Percentiles rank a stretch among this genome's conserved stretches.
Conservation (phyloP, 2,888 invertebrate genomes). For the Boloria selene region DNA sequence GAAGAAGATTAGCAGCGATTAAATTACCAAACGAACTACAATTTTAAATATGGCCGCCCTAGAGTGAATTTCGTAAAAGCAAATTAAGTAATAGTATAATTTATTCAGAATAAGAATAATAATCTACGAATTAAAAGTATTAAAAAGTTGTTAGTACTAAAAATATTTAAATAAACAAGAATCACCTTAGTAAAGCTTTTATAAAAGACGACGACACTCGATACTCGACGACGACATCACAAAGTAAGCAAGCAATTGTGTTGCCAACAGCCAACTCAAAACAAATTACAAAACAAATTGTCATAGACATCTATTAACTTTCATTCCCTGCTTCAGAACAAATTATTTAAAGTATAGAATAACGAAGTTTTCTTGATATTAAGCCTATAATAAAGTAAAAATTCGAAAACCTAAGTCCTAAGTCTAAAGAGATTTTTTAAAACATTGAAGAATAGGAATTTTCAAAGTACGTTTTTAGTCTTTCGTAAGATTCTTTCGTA, state of each 20-base stretch:
- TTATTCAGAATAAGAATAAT: background rate
- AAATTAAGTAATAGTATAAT: background rate
- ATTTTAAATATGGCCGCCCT: slow-evolving; percentile 76
- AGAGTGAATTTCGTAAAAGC: slow-evolving; percentile 35
- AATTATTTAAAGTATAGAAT: no score
- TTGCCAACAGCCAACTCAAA: slow-evolving; percentile 16
- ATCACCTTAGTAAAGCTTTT: slow-evolving; percentile 79
- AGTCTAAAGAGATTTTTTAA: no score
- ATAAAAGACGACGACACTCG: slow-evolving; percentile 79
- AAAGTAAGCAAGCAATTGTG: slow-evolving; percentile 47
- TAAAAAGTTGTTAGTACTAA: slow-evolving; percentile 10
- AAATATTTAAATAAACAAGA: slow-evolving; percentile 42
- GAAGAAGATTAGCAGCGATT: slow-evolving; percentile 61
- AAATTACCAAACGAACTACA: slow-evolving; percentile 55
- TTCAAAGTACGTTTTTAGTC: no score
- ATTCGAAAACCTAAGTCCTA: no score
- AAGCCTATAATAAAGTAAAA: no score
- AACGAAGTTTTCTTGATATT: no score
- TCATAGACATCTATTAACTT: slow-evolving; percentile 5
- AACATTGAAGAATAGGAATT: no score
- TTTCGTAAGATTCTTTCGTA: no score
- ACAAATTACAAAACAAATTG: slow-evolving; percentile 5
- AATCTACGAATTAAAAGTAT: background rate
- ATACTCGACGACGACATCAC: slow-evolving; percentile 80
- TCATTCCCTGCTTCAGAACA: background rate